phyloP scores from a whole-genome alignment of 2,888 invertebrate genomes.

The Synergus japonicus region DNA sequence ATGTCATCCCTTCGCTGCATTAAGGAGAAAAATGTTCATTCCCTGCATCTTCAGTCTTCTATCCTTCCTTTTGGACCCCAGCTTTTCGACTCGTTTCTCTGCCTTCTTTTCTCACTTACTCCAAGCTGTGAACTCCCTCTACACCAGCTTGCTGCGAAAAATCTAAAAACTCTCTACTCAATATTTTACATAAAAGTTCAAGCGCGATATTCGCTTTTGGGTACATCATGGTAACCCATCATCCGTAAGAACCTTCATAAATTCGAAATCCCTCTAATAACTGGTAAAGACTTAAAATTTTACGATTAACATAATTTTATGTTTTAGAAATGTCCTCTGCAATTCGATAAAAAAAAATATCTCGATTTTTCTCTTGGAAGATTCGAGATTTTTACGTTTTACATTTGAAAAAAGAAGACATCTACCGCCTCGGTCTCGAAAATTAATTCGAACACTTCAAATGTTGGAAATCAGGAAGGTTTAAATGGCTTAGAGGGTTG shows the following conservation, averaged over 20 bases:
- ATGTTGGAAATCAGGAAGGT: too few relatives aligned
- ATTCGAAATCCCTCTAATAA: neutral
- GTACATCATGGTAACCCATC: neutral
- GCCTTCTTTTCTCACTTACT: slow-evolving; percentile 6
- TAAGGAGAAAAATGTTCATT: slow-evolving; percentile 41
- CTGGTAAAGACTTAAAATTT: too few relatives aligned
- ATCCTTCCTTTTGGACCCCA: slow-evolving; percentile 3
- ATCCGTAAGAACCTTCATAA: neutral
- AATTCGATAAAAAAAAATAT: neutral
- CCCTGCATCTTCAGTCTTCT: slow-evolving; percentile 8
- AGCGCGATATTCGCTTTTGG: neutral
- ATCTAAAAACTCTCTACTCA: neutral
- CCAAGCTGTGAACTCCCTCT: slow-evolving; percentile 21
- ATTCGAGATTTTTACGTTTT: neutral
- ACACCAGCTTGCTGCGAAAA: slow-evolving; percentile 27
- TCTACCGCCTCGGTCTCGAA: neutral
- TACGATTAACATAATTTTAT: neutral
- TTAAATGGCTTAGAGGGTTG: too few relatives aligned
- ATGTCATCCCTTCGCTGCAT: slow-evolving; percentile 34
- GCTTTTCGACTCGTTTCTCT: neutral
- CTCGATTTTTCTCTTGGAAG: neutral
- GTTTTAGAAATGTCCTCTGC: neutral
- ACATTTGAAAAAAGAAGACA: neutral
- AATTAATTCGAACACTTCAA: neutral
- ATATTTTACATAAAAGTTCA: neutral